Evolutionary conservation across 2,888 invertebrate species (phyloP).

Genomic region (Tetramorium bicarinatum): DNA sequence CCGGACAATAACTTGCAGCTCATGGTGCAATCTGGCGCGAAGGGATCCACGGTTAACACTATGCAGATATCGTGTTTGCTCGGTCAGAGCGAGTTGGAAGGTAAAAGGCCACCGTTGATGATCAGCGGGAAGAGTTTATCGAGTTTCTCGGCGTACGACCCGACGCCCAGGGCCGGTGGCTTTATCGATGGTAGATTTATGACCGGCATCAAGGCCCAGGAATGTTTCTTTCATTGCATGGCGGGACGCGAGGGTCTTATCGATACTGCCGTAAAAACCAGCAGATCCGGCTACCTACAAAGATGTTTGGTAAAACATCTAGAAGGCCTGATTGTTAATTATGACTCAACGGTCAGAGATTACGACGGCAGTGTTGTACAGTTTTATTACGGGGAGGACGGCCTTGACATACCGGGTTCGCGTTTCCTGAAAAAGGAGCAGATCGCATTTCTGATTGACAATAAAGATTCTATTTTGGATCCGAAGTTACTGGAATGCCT

Average conservation of each 20-base stretch:
- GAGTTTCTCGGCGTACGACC: constrained; percentile 95
- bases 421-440: constrained; percentile 93
- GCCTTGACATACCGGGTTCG: constrained; percentile 95
- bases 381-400: constrained; percentile 96
- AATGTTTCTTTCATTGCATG: constrained; percentile 99
- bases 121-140: constrained; percentile 97
- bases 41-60: constrained; percentile 99
- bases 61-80: constrained; percentile 99
- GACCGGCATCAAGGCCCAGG: constrained; percentile 99
- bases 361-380: constrained; percentile 97
- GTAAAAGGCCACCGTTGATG: constrained; percentile 98
- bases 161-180: constrained; percentile 97
- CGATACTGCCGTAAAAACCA: constrained; percentile 99
- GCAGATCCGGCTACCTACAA: constrained; percentile 97
- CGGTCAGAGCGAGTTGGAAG: constrained; percentile 99
- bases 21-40: constrained; percentile 99
- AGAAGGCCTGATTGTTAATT: constrained; percentile 96
- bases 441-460: constrained; percentile 93
- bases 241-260: constrained; percentile 99
- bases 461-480: constrained; percentile 90
- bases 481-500: constrained; percentile 88
- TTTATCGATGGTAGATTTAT: constrained; percentile 98
- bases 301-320: constrained; percentile 98
- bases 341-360: constrained; percentile 98
- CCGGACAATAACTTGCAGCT: constrained; percentile 98